These are phyloP conservation scores for Catostylus mosaicus DNA, from an alignment of 30 jellyfish, hydroid and myxozoan genomes.

Conservation along the genomic window DNA sequence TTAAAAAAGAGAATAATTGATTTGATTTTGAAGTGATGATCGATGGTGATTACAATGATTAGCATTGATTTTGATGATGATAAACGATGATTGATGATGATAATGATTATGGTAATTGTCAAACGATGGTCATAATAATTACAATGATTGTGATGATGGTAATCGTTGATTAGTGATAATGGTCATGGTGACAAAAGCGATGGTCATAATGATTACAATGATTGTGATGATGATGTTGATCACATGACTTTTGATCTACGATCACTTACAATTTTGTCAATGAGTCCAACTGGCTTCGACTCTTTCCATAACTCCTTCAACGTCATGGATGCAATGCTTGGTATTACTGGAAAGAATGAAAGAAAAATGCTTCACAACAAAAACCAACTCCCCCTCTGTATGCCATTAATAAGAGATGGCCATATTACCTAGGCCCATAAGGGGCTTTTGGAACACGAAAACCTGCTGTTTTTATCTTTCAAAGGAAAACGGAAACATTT, in stretches of 20 bases:
- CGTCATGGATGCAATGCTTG: conserved; percentile 47
- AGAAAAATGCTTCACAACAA: too few relatives aligned
- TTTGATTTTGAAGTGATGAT: too few relatives aligned
- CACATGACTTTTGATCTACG: background rate
- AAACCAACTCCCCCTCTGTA: too few relatives aligned
- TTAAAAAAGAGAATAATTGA: too few relatives aligned
- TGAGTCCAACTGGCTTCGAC: conserved; percentile 77
- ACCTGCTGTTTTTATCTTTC: too few relatives aligned
- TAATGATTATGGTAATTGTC: background rate
- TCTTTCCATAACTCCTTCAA: conserved; percentile 81
- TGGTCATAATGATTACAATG: background rate
- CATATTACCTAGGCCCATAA: too few relatives aligned
- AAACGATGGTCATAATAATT: background rate
- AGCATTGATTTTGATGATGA: background rate
- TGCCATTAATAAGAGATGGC: too few relatives aligned
- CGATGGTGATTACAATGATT: background rate
- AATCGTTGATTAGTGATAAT: too few relatives aligned
- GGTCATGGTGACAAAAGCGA: too few relatives aligned
- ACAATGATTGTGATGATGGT: background rate
- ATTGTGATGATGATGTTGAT: background rate
- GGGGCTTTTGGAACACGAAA: too few relatives aligned
- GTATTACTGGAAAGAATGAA: conserved; percentile 59
- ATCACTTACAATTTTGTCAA: conserved; percentile 85
- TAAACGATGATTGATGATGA: background rate
- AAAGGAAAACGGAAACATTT: too few relatives aligned